Evolutionary conservation across 2,888 invertebrate genomes (phyloP).

Genomic region (Spatulosminthurus flaviceps): DNA sequence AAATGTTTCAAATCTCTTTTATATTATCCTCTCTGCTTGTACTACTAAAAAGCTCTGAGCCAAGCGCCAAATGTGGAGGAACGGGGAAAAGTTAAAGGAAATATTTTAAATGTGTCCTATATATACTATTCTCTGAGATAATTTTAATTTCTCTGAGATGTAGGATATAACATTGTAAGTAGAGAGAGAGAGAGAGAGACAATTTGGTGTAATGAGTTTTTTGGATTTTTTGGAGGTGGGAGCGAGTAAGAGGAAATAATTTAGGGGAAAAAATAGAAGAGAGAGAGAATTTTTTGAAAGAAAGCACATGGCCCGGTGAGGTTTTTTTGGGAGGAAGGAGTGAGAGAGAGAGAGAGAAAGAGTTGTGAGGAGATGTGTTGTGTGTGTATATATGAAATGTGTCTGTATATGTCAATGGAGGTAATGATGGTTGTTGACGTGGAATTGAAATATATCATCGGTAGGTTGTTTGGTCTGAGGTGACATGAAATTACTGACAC

Average conservation of each 20-base stretch:
- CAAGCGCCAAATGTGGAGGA: too few species aligned
- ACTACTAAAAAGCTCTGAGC: too few species aligned
- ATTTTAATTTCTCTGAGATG: too few species aligned
- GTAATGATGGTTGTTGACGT: slow-evolving; percentile 34
- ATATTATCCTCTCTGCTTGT: too few species aligned
- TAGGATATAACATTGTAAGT: too few species aligned
- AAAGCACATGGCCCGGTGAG: neutral
- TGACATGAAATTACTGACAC: slow-evolving; percentile 41
- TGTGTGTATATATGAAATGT: neutral
- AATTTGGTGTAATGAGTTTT: too few species aligned
- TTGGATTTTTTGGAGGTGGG: too few species aligned
- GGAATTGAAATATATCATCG: slow-evolving; percentile 36
- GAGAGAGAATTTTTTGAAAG: neutral
- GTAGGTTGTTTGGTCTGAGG: slow-evolving; percentile 25
- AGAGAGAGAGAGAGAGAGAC: too few species aligned
- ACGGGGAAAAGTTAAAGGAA: too few species aligned
- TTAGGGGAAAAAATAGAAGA: neutral
- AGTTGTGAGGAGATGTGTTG: neutral
- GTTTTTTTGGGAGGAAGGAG: neutral
- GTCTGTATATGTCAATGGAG: slow-evolving; percentile 22
- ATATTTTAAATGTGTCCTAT: too few species aligned
- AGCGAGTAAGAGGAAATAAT: neutral
- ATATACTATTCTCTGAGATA: too few species aligned
- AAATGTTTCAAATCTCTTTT: too few species aligned
- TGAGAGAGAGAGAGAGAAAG: neutral